Percentiles rank a stretch among this genome's conserved stretches.
phyloP scores from a whole-genome alignment of 2,888 invertebrate species.

The Drosophila nr. perissopoda region DNA sequence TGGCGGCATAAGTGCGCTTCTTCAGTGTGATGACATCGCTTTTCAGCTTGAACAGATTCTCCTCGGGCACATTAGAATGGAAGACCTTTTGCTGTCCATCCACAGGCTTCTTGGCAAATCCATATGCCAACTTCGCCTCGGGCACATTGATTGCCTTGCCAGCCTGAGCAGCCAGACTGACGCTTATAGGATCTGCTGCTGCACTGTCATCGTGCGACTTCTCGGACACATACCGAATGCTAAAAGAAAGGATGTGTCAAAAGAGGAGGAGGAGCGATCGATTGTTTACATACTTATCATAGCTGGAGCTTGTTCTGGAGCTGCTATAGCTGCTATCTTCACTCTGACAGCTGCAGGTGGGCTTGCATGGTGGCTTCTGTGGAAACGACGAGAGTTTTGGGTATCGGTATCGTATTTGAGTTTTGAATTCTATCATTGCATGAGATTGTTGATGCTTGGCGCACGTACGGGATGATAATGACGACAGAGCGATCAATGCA shows the following conservation, averaged over 20 bases:
- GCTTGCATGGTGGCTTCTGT: conserved; percentile 70
- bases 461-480: conserved; percentile 71
- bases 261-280: not conserved
- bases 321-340: conserved; percentile 55
- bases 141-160: conserved; percentile 84
- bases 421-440: conserved; percentile 45
- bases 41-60: conserved; percentile 86
- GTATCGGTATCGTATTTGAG: conserved; percentile 48
- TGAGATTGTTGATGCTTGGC: conserved; percentile 43
- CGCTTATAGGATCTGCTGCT: conserved; percentile 86
- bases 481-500: conserved; percentile 25
- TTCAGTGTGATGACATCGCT: conserved; percentile 86
- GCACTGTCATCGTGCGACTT: conserved; percentile 55
- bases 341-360: conserved; percentile 61
- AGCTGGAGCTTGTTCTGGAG: conserved; percentile 44
- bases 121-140: conserved; percentile 86
- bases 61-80: conserved; percentile 85
- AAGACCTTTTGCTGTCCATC: conserved; percentile 81
- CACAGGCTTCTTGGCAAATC: conserved; percentile 85
- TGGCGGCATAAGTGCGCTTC: conserved; percentile 57
- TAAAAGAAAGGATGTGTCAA: conserved; percentile 4
- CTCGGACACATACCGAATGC: conserved; percentile 53
- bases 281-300: conserved; percentile 52
- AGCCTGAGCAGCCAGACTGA: conserved; percentile 85
- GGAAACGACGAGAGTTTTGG: conserved; percentile 41